phyloP scores from a whole-genome alignment of 37 sponge, comb jelly and placozoan genomes.

The Geodia barretti region DNA sequence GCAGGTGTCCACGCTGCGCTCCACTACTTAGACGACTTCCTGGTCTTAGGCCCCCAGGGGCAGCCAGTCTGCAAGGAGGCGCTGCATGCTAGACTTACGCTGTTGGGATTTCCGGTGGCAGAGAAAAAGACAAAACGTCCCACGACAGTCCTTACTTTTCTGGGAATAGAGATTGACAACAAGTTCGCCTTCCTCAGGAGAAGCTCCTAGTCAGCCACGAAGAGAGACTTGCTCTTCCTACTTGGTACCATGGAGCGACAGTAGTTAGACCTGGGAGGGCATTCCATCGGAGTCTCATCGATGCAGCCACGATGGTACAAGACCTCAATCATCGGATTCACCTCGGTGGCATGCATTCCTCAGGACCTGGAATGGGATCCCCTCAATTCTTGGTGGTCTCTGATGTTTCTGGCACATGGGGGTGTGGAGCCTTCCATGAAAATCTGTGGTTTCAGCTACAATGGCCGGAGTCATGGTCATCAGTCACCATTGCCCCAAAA shows the following conservation, averaged over 20 bases:
- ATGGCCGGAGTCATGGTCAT: slow-evolving; percentile 17
- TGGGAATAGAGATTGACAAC: not conserved
- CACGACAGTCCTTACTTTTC: slow-evolving; percentile 1
- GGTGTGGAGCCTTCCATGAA: slow-evolving; percentile 43
- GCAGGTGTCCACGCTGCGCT: no score
- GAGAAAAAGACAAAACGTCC: not conserved
- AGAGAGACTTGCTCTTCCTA: slow-evolving; percentile 4
- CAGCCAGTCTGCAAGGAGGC: not conserved
- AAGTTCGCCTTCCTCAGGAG: not conserved
- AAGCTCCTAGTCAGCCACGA: not conserved
- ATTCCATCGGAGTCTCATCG: slow-evolving; percentile 5
- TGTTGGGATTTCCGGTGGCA: slow-evolving; percentile 8
- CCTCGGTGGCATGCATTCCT: slow-evolving; percentile 29
- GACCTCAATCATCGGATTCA: slow-evolving; percentile 1
- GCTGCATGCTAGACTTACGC: not conserved
- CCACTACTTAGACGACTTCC: slow-evolving; percentile 9
- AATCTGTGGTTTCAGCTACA: slow-evolving; percentile 48
- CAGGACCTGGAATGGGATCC: slow-evolving; percentile 4
- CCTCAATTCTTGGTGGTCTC: not conserved
- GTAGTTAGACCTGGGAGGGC: slow-evolving; percentile 20
- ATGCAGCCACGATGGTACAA: not conserved
- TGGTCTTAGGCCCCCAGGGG: not conserved
- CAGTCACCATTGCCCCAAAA: slow-evolving; percentile 40
- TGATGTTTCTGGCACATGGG: slow-evolving; percentile 61
- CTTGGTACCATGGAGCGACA: slow-evolving; percentile 3